Evolutionary conservation across 2,113 vertebrate genomes (phyloP), one percentile per base, ranked within the genome.

Genomic region (Xiphorhynchus elegans): DNA sequence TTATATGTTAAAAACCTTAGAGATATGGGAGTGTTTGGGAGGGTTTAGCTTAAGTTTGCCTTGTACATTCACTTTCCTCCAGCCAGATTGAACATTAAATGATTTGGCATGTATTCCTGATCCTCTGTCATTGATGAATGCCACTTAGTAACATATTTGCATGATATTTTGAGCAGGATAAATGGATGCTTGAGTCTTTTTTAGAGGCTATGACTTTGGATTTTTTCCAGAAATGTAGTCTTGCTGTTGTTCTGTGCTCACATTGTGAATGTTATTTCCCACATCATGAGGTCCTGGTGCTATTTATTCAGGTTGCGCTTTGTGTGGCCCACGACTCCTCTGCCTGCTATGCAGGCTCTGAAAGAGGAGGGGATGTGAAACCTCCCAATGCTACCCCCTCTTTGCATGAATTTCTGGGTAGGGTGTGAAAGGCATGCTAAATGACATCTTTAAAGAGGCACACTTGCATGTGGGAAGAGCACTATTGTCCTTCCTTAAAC

Each of bases 161-260:
- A 62, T 82, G 74, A 58, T 79, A 59, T 95, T 90, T 91, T 82
- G 67, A 93, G 63, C 50, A 73, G 50, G 50, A 55, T 72, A 79
- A 94, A 85, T 68, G 64, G 56, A 84, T 70, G 55, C 31, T 76
- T 91, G 59, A 85, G 67, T 90, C 67, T 29, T 94, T 96, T 93
- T 91, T 60, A 82, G 67, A 55, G 75, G 75, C 13, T 76, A 76
- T 70, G 37, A 37, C 44, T 91, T 83, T 18, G 47, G 44, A 68
- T 87, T 89, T 66, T 84, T 78, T 68, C 70, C 70, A 79, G 63
- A 89, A 94, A 66, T 11, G 14, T 76, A 78, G 21, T 79, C 59
- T 67, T 73, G 25, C 49, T 62, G 21, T 40, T 84, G 70, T 82
- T 79, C 44, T 74, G 47, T 81, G 24, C 52, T 90, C 67, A 28